Percentiles rank a stretch among this genome's conserved stretches.
Evolutionary conservation across 1,140 invertebrate genomes (phyloP).

Genomic region (Leguminivora glycinivorella): DNA sequence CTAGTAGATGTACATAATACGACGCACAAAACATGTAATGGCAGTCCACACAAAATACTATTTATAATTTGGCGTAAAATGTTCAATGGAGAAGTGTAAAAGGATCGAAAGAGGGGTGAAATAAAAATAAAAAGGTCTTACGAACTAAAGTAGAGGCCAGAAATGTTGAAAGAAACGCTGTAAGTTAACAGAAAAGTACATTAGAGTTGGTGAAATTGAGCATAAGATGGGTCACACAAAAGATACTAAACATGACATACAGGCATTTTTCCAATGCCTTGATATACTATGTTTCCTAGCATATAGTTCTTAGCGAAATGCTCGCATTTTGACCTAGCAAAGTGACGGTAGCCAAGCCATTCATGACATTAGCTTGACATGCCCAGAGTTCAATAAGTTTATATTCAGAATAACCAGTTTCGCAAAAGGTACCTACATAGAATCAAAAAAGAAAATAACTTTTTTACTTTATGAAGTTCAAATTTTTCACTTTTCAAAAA

Average conservation of each 20-base stretch:
- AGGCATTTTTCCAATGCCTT: background rate
- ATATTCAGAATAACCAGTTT: background rate
- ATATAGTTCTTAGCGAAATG: background rate
- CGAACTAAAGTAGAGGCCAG: conserved; percentile 79
- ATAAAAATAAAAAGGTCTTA: conserved; percentile 73
- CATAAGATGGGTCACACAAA: background rate
- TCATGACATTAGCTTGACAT: conserved; percentile 15
- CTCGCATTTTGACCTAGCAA: background rate
- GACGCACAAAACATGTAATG: no score
- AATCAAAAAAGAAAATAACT: background rate
- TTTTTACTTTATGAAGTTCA: background rate
- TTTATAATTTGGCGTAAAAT: background rate
- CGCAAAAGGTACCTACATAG: background rate
- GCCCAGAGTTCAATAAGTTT: background rate
- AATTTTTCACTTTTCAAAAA: background rate
- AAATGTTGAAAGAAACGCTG: conserved; percentile 79
- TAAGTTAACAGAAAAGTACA: conserved; percentile 63
- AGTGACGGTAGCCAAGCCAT: conserved; percentile 13
- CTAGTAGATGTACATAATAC: no score
- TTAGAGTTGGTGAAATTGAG: conserved; percentile 21
- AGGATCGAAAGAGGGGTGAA: conserved; percentile 42
- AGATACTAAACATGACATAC: background rate
- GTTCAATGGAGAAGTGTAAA: conserved; percentile 24
- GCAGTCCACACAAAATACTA: conserved; percentile 1
- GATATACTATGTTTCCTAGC: background rate